phyloP scores from a whole-genome alignment of 2,797 vertebrate genomes.

The Chelon auratus region DNA sequence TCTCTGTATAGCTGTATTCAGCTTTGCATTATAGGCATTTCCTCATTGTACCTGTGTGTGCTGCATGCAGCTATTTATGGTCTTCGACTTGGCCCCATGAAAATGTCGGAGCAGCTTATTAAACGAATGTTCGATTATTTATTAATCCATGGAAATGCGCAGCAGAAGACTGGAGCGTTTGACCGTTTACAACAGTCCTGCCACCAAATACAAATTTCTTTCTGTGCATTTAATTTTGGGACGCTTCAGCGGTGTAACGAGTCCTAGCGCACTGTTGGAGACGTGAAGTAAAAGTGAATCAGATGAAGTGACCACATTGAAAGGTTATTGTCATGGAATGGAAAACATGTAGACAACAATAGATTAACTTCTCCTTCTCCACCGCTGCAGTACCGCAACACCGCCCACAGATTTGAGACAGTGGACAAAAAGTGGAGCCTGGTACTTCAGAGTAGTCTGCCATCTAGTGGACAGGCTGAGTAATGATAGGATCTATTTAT shows the following conservation, averaged over 20 bases:
- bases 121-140: background rate
- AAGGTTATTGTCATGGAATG: background rate
- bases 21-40: constrained; percentile 17
- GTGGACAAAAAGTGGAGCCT: background rate
- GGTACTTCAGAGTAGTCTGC: constrained; percentile 47
- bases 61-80: background rate
- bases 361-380: constrained; percentile 17
- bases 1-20: constrained; percentile 1
- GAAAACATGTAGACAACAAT: constrained; percentile 1
- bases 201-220: too few relatives aligned
- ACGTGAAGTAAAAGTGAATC: background rate
- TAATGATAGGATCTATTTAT: background rate
- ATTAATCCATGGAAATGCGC: constrained; percentile 9
- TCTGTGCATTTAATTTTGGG: too few relatives aligned
- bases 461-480: constrained; percentile 66
- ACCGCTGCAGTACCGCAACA: constrained; percentile 18
- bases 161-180: background rate
- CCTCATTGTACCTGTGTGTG: constrained; percentile 20
- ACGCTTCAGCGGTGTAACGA: background rate
- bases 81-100: constrained; percentile 21
- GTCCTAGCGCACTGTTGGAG: background rate
- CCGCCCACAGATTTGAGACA: constrained; percentile 19
- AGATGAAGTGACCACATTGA: background rate
- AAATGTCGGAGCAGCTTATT: background rate
- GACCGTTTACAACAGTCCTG: too few relatives aligned